A percentile compares a stretch with the other conserved stretches of the same genome.
Evolutionary conservation across 2,797 vertebrate species (phyloP).

Genomic region (Mormyrops attenuatus): DNA sequence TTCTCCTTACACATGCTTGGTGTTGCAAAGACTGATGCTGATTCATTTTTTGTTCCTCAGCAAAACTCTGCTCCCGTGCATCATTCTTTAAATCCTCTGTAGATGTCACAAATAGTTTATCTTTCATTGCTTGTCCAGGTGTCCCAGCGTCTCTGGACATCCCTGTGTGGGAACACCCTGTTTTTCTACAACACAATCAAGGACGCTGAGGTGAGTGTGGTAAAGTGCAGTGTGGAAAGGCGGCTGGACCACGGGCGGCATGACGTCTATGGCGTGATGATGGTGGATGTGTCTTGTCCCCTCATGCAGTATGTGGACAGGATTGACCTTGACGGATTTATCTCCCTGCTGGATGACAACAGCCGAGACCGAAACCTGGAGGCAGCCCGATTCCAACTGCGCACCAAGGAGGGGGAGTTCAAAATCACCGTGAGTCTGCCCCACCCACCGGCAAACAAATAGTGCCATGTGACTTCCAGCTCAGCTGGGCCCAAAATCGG

Average conservation of each 20-base stretch:
- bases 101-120: not conserved
- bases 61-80: not conserved
- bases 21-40: not conserved
- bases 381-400: constrained; percentile 50
- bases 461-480: not conserved
- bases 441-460: not conserved
- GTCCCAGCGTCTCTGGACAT: constrained; percentile 65
- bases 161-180: constrained; percentile 64
- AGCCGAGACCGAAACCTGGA: constrained; percentile 47
- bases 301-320: constrained; percentile 69
- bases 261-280: not conserved
- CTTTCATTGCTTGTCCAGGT: constrained; percentile 49
- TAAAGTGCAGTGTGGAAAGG: no score
- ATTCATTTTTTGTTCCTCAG: not conserved
- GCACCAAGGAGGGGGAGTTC: constrained; percentile 46
- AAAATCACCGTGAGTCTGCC: constrained; percentile 62
- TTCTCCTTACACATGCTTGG: not conserved
- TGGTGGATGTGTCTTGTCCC: not conserved
- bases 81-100: not conserved
- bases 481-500: not conserved
- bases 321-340: constrained; percentile 57
- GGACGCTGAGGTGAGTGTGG: constrained; percentile 59
- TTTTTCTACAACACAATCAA: constrained; percentile 68
- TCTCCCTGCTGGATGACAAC: constrained; percentile 57
- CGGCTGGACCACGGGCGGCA: not conserved